phyloP scores from a whole-genome alignment of 2,888 invertebrate genomes.

The Megaustenia siamemsis region DNA sequence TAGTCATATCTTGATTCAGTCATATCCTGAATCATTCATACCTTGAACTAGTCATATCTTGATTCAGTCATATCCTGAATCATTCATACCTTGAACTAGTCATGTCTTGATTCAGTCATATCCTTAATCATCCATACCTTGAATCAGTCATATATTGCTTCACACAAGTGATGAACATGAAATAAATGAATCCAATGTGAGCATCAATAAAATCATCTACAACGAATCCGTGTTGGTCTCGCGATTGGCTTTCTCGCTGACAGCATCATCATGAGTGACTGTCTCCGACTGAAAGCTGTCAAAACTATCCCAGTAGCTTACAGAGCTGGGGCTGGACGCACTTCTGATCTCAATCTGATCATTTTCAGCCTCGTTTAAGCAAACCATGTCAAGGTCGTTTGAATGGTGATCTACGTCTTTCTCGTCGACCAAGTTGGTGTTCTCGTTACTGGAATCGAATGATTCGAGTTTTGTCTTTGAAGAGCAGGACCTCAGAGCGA shows the following conservation, averaged over 20 bases:
- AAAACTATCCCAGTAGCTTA: conserved; percentile 36
- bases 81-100: no score
- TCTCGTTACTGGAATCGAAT: not conserved
- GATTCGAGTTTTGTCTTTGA: not conserved
- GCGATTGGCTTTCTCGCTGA: not conserved
- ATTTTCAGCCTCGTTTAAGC: conserved; percentile 14
- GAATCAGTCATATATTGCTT: no score
- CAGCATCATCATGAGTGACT: not conserved
- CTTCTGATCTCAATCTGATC: not conserved
- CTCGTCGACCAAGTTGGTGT: not conserved
- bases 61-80: no score
- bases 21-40: no score
- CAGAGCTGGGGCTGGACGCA: not conserved
- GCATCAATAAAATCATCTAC: not conserved
- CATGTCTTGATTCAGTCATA: no score
- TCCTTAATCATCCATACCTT: no score
- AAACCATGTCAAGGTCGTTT: conserved; percentile 39
- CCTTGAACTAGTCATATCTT: no score
- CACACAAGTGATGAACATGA: no score
- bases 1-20: no score
- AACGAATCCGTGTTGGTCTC: not conserved
- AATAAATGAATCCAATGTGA: not conserved
- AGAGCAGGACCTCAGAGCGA: not conserved
- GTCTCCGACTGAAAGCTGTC: conserved; percentile 6
- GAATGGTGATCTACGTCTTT: not conserved